Evolutionary conservation across 2,797 vertebrate genomes (phyloP), one percentile per base, ranked within the genome.

Genomic region (Coreius guichenoti): DNA sequence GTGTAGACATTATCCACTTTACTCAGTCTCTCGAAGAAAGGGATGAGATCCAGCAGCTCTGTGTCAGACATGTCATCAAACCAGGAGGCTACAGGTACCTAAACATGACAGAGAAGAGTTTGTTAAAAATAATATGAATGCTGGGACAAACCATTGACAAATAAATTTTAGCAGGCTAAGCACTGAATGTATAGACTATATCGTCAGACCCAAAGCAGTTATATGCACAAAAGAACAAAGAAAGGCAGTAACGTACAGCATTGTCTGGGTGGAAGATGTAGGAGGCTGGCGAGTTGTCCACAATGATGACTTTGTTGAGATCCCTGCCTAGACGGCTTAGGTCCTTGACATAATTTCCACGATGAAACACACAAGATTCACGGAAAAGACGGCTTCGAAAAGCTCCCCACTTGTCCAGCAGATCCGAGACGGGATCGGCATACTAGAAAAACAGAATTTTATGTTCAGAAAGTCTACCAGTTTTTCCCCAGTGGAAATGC

Each of bases 191-290:
- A 8, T 14, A 17, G n/a, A 17, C 45, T 23, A 13, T 33, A 54
- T 54, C 3, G 2, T 75, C 26, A 51, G 73, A 33, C 47, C 29
- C 49, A 36, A 56, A 79, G 33, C 33, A 45, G 68, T 14, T 8
- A n/a, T 21, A 85, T 1, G 45, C 2, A 58, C 67, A 77, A 58
- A 67, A 36, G 47, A 86, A 70, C 11, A 65, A 80, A 80, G 14
- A 7, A 11, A 73, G 51, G 39, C 19, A 47, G 33, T 29, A 29
- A 92, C 97, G 0, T 95, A 99, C 98, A 0, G 98, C 98, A 0
- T 99, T 99, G 76, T 99, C 95, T 0, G 98, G 98, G 87, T 99
- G 98, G 94, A 99, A 99, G 93, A 98, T 94, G 54, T 99, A 99
- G 90, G 98, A 99, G 8, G 97, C 97, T 0, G 98, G 98, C 0